Evolutionary conservation across 2,888 invertebrate species (phyloP), one percentile per base, ranked within the genome.

Genomic region (Euzetes globulus): DNA sequence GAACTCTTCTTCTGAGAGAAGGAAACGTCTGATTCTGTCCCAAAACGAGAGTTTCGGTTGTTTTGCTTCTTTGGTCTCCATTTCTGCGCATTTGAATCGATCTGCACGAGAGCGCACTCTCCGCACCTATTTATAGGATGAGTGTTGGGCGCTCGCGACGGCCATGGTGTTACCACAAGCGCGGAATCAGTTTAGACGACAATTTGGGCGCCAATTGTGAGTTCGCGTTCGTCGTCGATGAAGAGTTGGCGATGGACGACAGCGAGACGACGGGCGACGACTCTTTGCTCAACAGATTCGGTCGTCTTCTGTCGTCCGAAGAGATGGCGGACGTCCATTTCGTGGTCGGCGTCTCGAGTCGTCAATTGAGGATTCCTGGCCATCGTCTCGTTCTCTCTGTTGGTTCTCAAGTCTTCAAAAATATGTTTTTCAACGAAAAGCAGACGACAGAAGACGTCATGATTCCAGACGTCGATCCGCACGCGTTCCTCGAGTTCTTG

Each of bases 321-420:
- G 73, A 73, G 1, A 73, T 73, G 73, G 25, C 58, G 15, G 73
- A 73, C 37, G 50, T 73, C 17, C 73, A 73, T 27, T 73, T 73
- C 29, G 9, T 73, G 0, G 50, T 73, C n/a, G 73, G 73, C 19
- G 5, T 29, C 25, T 17, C 29, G 13, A 22, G 4, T 27, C 73
- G 73, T 17, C 70, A 70, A 73, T 45, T 73, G 13, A 45, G 73
- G 9, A 73, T 73, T 25, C 73, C 73, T 5, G 73, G 70, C 1
- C 73, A 73, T 55, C 37, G 45, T 17, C 47, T 73, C 9, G 68
- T 73, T 29, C 47, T 73, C 47, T n/a, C 68, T 1, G 27, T 41
- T 19, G 73, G 47, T 11, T 47, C 47, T 73, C 73, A 68, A 6
- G 68, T 73, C 6, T 73, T 73, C 22, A 68, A 45, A 45, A n/a